phyloP scores from a whole-genome alignment of 2,888 invertebrate genomes.

The Callinectes sapidus region DNA sequence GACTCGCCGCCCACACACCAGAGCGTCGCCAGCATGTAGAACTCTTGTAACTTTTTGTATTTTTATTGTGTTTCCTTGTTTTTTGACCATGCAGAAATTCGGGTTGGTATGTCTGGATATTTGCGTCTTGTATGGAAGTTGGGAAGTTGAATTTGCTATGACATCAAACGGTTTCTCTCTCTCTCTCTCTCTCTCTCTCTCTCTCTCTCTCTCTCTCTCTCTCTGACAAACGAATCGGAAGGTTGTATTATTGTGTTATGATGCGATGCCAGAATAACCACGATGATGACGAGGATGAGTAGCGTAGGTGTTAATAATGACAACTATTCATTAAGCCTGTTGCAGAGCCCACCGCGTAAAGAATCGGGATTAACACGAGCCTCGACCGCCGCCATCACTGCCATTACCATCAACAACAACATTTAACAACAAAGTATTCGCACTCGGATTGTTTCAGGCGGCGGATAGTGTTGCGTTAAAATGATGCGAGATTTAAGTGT shows the following conservation, averaged over 20 bases:
- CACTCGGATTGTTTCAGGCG: not conserved
- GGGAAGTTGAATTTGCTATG: not conserved
- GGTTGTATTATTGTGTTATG: not conserved
- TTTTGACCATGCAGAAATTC: not conserved
- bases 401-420: not conserved
- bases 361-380: not conserved
- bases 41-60: not conserved
- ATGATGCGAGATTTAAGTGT: not conserved
- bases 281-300: not conserved
- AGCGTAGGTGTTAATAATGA: not conserved
- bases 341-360: not conserved
- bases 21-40: constrained; percentile 1
- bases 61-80: not conserved
- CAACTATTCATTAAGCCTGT: not conserved
- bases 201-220: not conserved
- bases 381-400: not conserved
- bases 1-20: not conserved
- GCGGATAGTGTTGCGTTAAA: not conserved
- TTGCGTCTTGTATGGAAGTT: not conserved
- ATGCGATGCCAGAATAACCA: not conserved
- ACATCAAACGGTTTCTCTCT: not conserved
- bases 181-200: constrained; percentile 1
- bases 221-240: not conserved
- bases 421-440: not conserved
- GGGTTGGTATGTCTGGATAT: not conserved